A percentile compares a stretch with the other conserved stretches of the same genome.
Conservation (phyloP, 1,140 invertebrate genomes). For the Ylistrum balloti region DNA sequence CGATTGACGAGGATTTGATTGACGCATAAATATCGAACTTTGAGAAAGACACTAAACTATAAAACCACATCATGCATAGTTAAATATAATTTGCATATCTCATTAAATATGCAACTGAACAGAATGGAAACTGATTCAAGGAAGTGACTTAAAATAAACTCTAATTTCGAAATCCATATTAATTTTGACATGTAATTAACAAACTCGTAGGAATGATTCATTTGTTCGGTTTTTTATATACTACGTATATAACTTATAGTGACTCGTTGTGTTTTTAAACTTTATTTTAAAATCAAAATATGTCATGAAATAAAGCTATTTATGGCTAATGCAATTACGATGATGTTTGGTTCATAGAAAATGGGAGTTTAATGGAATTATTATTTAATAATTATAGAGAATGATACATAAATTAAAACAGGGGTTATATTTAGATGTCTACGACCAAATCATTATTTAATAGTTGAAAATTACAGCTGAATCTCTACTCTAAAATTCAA, state of each 20-base stretch:
- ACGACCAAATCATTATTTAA: too few species aligned
- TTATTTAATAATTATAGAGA: too few species aligned
- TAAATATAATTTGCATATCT: constrained; percentile 7
- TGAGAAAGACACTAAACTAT: background rate
- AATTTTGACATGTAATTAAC: background rate
- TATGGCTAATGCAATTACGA: background rate
- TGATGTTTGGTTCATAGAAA: background rate
- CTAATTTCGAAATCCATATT: background rate
- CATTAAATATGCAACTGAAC: constrained; percentile 28
- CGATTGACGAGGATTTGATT: constrained; percentile 1
- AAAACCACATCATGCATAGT: background rate
- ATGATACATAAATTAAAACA: too few species aligned
- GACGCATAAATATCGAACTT: background rate
- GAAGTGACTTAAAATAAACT: background rate
- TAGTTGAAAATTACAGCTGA: too few species aligned
- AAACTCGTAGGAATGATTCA: background rate
- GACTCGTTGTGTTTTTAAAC: background rate
- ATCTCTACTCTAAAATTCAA: background rate
- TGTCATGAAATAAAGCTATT: background rate
- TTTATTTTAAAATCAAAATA: background rate
- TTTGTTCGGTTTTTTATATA: background rate
- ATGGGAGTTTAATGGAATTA: background rate
- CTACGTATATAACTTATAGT: background rate
- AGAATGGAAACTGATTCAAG: background rate
- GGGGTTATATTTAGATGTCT: too few species aligned